Evolutionary conservation across 2,797 vertebrate genomes (phyloP), one percentile per base, ranked within the genome.

Genomic region (Okamejei kenojei): DNA sequence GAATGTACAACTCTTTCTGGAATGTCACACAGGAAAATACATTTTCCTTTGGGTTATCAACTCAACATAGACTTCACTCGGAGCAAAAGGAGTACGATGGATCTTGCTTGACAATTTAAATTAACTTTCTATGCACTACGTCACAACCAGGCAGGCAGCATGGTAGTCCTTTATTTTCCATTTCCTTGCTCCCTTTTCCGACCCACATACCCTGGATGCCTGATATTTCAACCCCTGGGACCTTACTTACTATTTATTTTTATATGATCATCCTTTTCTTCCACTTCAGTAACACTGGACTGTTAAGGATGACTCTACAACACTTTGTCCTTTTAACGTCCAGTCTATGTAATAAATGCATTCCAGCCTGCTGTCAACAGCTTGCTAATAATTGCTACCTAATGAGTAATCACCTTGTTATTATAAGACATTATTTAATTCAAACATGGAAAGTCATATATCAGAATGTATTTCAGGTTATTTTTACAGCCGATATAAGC

Each of bases 371-470:
- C 21, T 91, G 68, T 58, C 90, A 58, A 29, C 90, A 73, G 73
- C 35, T 58, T 92, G 23, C 32, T 76, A 92, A 92, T 76, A 71
- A 74, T 92, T 0, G 21, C 71, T 29, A 38, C 71, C 26, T 38
- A 71, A 9, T 54, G 10, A 74, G 90, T 45, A 92, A 92, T 92
- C 58, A 58, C 5, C 26, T 76, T 92, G 23, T 92, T 45, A 74
- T 76, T 54, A 54, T 92, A 38, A 74, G 38, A 63, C 54, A 76
- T 4, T 58, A 32, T 68, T 54, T 35, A 73, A 92, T 5, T 54
- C 68, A 92, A 92, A 45, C 9, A 74, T 54, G 38, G 38, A 54
- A 92, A 92, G 90, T 29, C 38, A 54, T 92, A 92, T 21, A 76
- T 74, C 71, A 92, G 68, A 29, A 92, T 19, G 38, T 10, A 74